These are phyloP conservation scores for Gymnocephalus cernua DNA, from an alignment of 2,113 vertebrate genomes.

Conservation along the genomic window DNA sequence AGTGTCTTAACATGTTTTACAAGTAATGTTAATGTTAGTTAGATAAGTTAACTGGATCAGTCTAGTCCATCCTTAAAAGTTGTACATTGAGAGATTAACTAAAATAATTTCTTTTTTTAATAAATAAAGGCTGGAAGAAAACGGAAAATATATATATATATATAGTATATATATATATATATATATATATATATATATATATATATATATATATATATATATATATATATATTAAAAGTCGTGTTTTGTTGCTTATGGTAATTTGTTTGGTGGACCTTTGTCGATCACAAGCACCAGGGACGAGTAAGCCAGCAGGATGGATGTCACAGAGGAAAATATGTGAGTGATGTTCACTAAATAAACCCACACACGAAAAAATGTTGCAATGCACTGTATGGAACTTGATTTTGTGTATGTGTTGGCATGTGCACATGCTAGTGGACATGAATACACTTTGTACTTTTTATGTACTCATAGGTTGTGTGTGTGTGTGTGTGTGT, in stretches of 20 bases:
- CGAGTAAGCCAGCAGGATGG: conserved; percentile 39
- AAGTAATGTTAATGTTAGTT: neutral
- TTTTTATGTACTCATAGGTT: neutral
- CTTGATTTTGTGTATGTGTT: neutral
- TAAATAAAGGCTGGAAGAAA: neutral
- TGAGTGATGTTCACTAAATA: conserved; percentile 40
- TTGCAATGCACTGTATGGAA: neutral
- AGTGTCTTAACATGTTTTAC: neutral
- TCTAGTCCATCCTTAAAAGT: neutral
- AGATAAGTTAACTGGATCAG: neutral
- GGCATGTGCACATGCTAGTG: too few species aligned
- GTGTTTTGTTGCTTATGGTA: neutral
- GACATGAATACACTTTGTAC: too few species aligned
- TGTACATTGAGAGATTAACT: neutral
- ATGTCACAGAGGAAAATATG: conserved; percentile 43
- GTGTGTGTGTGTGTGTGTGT: neutral
- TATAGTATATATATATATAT: too few species aligned
- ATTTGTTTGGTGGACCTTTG: neutral
- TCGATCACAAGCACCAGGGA: neutral
- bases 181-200: too few species aligned
- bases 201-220: too few species aligned
- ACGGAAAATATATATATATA: neutral
- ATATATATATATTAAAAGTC: too few species aligned
- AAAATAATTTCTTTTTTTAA: neutral
- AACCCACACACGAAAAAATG: neutral